These are phyloP conservation scores for Drosophila mettleri DNA, from an alignment of 2,888 invertebrate genomes.

Conservation along the genomic window DNA sequence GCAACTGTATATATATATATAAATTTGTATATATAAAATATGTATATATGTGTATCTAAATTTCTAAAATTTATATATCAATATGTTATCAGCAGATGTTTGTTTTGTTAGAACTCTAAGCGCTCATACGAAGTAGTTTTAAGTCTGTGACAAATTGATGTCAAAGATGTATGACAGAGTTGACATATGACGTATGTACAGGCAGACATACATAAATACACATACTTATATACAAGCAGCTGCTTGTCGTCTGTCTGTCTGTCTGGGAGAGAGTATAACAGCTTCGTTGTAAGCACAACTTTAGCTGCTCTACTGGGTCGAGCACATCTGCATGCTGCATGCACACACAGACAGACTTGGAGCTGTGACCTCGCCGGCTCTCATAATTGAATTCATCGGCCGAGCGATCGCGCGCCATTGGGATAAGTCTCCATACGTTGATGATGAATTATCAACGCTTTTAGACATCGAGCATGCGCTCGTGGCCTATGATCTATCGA, in stretches of 20 bases:
- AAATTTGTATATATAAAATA: neutral
- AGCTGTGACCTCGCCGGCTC: conserved; percentile 41
- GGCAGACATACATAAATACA: too few species aligned
- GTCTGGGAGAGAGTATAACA: conserved; percentile 19
- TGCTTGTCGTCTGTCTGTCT: neutral
- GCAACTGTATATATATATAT: neutral
- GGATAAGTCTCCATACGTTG: conserved; percentile 24
- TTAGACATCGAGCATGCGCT: conserved; percentile 30
- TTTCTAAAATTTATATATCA: neutral
- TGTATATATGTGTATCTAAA: neutral
- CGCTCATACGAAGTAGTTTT: neutral
- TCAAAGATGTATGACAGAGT: neutral
- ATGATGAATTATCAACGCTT: conserved; percentile 59
- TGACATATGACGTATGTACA: conserved; percentile 3
- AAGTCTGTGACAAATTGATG: neutral
- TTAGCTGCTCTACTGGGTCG: conserved; percentile 20
- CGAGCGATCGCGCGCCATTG: conserved; percentile 16
- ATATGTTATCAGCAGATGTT: conserved; percentile 12
- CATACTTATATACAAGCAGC: neutral
- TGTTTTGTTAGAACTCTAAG: neutral
- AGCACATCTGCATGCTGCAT: neutral
- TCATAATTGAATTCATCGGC: conserved; percentile 50
- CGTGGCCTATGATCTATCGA: conserved; percentile 26
- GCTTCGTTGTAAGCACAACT: neutral
- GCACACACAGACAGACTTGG: neutral